These are phyloP conservation scores for Helogale parvula DNA, from an alignment of 2,113 vertebrate species.

Conservation along the genomic window DNA sequence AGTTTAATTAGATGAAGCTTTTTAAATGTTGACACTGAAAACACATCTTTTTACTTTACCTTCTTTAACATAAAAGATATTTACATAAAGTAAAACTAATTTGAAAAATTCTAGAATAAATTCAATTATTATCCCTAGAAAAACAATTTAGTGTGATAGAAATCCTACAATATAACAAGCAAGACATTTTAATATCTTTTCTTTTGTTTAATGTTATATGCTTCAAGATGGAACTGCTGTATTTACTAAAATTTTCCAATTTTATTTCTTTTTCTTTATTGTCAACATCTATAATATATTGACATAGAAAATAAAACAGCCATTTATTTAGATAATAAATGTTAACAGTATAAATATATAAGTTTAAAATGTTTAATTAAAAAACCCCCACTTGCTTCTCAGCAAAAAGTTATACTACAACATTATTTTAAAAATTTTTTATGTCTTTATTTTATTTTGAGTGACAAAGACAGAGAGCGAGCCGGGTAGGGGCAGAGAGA, in stretches of 20 bases:
- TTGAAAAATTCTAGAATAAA: not conserved
- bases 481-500: too few species aligned
- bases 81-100: not conserved
- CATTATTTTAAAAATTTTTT: not conserved
- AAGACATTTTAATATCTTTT: not conserved
- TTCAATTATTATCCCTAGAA: not conserved
- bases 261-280: conserved; percentile 29
- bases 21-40: not conserved
- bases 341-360: not conserved
- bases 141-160: not conserved
- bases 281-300: not conserved
- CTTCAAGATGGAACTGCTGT: not conserved
- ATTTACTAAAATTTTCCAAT: not conserved
- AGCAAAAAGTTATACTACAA: not conserved
- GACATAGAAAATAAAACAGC: not conserved
- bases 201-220: not conserved
- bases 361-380: not conserved
- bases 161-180: not conserved
- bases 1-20: not conserved
- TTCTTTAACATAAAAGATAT: not conserved
- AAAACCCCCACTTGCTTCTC: not conserved
- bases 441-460: too few species aligned
- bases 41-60: not conserved
- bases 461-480: too few species aligned
- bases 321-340: not conserved